Evolutionary conservation across 2,113 vertebrate genomes (phyloP).

Genomic region (Psittacus erithacus): DNA sequence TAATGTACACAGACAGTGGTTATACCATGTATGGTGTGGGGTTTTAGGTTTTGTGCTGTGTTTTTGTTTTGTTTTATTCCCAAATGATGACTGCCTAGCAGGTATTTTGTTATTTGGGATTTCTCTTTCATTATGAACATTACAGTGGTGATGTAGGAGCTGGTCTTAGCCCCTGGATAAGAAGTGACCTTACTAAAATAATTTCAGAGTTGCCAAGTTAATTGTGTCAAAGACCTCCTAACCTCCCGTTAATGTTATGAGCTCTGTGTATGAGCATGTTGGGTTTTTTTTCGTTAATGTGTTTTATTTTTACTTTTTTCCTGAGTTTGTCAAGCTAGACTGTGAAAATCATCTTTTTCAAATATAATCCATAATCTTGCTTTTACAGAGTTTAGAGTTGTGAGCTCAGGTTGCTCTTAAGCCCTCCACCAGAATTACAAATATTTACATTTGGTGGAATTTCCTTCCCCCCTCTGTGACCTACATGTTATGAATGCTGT

Average conservation of each 20-base stretch:
- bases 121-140: background rate
- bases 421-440: background rate
- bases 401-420: background rate
- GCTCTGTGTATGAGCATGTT: background rate
- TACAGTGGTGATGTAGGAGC: rapidly evolving
- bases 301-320: background rate
- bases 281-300: background rate
- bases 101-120: background rate
- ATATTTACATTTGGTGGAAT: background rate
- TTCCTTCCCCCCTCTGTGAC: background rate
- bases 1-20: no score
- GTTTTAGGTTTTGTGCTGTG: background rate
- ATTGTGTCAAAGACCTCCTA: background rate
- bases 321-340: background rate
- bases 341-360: background rate
- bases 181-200: background rate
- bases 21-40: background rate
- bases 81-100: background rate
- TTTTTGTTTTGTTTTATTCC: background rate
- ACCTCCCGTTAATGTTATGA: background rate
- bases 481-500: conserved; percentile 53
- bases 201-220: background rate
- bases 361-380: background rate
- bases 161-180: background rate
- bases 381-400: background rate